Evolutionary conservation across 2,888 invertebrate species (phyloP), one percentile per base, ranked within the genome.

Genomic region (Miltochrista miniata): DNA sequence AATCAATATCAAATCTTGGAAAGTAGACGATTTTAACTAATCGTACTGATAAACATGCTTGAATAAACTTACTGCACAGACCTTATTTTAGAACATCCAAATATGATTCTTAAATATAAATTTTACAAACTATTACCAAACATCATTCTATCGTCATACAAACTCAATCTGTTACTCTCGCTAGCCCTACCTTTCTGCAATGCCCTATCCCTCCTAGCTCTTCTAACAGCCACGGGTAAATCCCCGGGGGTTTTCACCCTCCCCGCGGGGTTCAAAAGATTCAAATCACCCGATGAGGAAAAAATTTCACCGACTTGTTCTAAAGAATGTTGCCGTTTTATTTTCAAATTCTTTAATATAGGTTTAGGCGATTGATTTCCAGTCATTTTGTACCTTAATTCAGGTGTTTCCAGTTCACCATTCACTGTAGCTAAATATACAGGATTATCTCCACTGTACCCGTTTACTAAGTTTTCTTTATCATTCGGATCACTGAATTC

Each of bases 131-230:
- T 92, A 64, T 93, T 93, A 0, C 92, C 92, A 61, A 93, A 93
- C 97, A 98, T 97, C 93, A 97, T 96, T 38, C 97, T 93, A 77
- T 98, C 98, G 70, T 97, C 97, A 72, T 97, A 97, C 14, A 98
- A 87, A 40, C 97, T 97, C 68, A 98, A 93, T 59, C 98, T 93
- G 61, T 95, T 95, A 38, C 94, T 93, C 15, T 90, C 90, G 11
- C 72, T 85, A 0, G 86, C 85, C 14, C 90, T 73, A 0, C 88
- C 88, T 45, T 86, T 87, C 56, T 89, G 89, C n/a, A 90, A 41
- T 1, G 95, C 95, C 56, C 94, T 91, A 36, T 92, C 92, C 2
- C 95, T 92, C 33, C 95, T 84, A 1, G 95, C 94, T 64, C 94
- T 93, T 11, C 96, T 81, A 0, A 96, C 95, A 0, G 96, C 96